phyloP scores from a whole-genome alignment of 2,888 invertebrate species.

The Eupithecia abbreviata region DNA sequence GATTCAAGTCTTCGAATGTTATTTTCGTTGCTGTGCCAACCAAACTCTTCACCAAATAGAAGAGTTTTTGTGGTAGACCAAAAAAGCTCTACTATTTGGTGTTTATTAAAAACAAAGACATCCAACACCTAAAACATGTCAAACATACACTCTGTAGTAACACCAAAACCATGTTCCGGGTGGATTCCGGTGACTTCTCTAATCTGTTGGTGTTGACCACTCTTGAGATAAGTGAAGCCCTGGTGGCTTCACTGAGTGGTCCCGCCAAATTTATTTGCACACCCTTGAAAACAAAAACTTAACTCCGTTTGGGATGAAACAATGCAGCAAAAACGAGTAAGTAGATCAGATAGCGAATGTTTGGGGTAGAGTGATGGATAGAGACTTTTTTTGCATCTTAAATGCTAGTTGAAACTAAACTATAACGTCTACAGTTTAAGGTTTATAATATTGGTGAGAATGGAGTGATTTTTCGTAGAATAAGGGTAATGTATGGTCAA shows the following conservation, averaged over 20 bases:
- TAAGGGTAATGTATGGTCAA: constrained; percentile 65
- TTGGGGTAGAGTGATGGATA: constrained; percentile 71
- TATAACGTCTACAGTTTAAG: neutral
- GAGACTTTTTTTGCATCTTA: constrained; percentile 57
- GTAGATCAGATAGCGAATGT: constrained; percentile 79
- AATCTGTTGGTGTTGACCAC: constrained; percentile 60
- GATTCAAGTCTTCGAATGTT: neutral
- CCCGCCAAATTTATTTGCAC: constrained; percentile 76
- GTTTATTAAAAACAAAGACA: neutral
- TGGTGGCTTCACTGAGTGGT: constrained; percentile 48
- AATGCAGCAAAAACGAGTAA: constrained; percentile 75
- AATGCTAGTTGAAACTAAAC: constrained; percentile 12
- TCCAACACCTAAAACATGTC: constrained; percentile 3
- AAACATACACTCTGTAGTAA: constrained; percentile 45
- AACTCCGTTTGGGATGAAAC: constrained; percentile 67
- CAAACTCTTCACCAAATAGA: too few relatives aligned
- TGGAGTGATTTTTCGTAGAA: neutral
- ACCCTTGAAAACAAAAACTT: constrained; percentile 75
- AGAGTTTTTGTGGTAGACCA: neutral
- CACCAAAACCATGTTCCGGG: constrained; percentile 57
- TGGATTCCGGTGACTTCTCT: constrained; percentile 69
- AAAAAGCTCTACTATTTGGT: neutral
- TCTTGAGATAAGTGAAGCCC: constrained; percentile 65
- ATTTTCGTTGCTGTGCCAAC: too few relatives aligned
- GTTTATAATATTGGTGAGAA: neutral